Evolutionary conservation across 2,797 vertebrate genomes (phyloP), one percentile per base, ranked within the genome.

Genomic region (Phalanger gymnotis): DNA sequence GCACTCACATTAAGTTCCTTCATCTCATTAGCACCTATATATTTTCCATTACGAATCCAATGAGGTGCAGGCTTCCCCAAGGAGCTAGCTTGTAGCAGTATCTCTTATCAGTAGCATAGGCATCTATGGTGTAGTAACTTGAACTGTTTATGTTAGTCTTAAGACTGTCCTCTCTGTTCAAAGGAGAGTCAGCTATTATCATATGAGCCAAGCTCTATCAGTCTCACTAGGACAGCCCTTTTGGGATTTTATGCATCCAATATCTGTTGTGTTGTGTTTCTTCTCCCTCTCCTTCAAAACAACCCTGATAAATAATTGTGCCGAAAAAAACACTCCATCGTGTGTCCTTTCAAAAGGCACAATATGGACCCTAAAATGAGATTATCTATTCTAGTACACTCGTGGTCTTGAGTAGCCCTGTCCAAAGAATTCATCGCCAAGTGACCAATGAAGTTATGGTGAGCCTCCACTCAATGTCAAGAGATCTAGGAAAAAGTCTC

Each of bases 81-180:
- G 94, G 92, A 96, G 51, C 90, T 81, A 93, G 54, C 30, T 30
- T 4, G 53, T 81, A 92, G 55, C 53, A 91, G 31, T n/a, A 94
- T 89, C 10, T 40, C n/a, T 81, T 91, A 61, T 0, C 14, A 16
- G 90, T 58, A 89, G 2, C 52, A 55, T 4, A 14, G 30, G 47
- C 40, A 53, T 94, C 92, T 56, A 11, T 52, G 28, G 19, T 81
- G n/a, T 81, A 87, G 92, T 91, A 13, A 14, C 51, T 90, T 93
- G 53, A 13, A 56, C 93, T 2, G 3, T 53, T 95, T 51, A 51
- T 11, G 51, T 66, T 91, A 54, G 90, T 51, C 92, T 96, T 73
- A 52, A 66, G 31, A 54, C 51, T 94, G 94, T 91, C 54, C 90
- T 92, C 91, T 94, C 3, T 91, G 30, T 87, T 73, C 92, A 90